Evolutionary conservation across 2,113 vertebrate genomes (phyloP), one percentile per base, ranked within the genome.

Genomic region (Carassius gibelio): DNA sequence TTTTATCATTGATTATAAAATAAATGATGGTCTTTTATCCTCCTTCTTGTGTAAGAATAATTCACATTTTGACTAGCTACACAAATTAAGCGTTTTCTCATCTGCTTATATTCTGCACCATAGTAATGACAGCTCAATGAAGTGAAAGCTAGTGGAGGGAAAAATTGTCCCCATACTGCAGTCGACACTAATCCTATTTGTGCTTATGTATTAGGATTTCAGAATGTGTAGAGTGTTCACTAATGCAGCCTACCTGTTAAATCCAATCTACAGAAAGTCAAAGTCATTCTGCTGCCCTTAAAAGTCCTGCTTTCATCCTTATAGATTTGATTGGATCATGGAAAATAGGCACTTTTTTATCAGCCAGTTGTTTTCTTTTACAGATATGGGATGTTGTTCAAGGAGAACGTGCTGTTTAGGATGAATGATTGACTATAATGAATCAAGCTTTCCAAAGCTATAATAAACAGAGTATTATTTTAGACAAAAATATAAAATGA

Each of bases 111-210:
- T 59, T 38, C 52, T n/a, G 52, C 10, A 9, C 52, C 61, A 19
- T 23, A 59, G 30, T 34, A 61, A 59, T 61, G 34, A 38, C 76
- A 15, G 59, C 36, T 9, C 21, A 80, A 48, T 64, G 21, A 15
- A 23, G 21, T 10, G 45, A 64, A 15, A 15, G 59, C 3, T 62
- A 14, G 77, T 64, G 77, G 13, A 48, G n/a, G 75, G 77, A 45
- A 80, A 80, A 23, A 13, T 30, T 80, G 1, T 45, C n/a, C 38
- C 3, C 57, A 64, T 26, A 45, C 13, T 79, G 36, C 10, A 8
- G 52, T 61, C 11, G 3, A 80, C 7, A 15, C 57, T 38, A 78
- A 61, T 78, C 55, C 55, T 42, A 78, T 78, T 61, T 78, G 52
- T 78, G 26, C 50, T 71, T 4, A 52, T 77, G 76, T n/a, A 59